Base-by-base conservation (phyloP, 2,113 vertebrate species). In the Murina feae region DNA sequence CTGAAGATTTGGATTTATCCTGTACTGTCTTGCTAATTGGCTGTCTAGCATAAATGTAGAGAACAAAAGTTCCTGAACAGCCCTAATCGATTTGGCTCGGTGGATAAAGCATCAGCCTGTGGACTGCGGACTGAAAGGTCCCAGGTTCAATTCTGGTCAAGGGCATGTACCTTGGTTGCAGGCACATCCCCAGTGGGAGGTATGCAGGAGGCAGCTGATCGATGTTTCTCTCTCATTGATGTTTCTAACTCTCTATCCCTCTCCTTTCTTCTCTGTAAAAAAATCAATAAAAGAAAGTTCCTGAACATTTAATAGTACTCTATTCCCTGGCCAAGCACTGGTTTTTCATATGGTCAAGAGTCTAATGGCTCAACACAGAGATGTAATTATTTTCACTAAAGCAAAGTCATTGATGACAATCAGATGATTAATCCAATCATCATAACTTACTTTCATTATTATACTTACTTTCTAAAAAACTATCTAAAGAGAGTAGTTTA, bases 351-450 rank as follows among this genome's bases (percentile, higher is more conserved):
- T 53, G 30, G 9, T 90, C 58, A 30, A 37, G 32, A 4, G 37
- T 85, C 86, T 37, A 9, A 10, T 55, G 21, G 47, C 49, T 93
- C 39, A 93, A 44, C 9, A 39, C 63, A 42, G 25, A 51, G 13
- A 69, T 32, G 30, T 75, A 90, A 90, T 90, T 79, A 91, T 65
- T 94, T 90, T 81, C 30, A 79, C 6, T 49, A 35, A 89, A 32
- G 49, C 69, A 83, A 82, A 96, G 66, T 32, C 71, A 75, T 47
- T 53, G 6, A 63, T 85, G 35, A 76, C 6, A 44, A 28, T 49
- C 42, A 72, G 23, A 47, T 86, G 18, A 66, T 91, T 86, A 91
- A 55, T 76, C 13, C 39, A 49, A 53, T 78, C 8, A 18, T 82
- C 25, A 69, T 17, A 25, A 58, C 6, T 92, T 92, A 74, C 74